phyloP scores from a whole-genome alignment of 1,140 invertebrate species.

The Musca domestica region DNA sequence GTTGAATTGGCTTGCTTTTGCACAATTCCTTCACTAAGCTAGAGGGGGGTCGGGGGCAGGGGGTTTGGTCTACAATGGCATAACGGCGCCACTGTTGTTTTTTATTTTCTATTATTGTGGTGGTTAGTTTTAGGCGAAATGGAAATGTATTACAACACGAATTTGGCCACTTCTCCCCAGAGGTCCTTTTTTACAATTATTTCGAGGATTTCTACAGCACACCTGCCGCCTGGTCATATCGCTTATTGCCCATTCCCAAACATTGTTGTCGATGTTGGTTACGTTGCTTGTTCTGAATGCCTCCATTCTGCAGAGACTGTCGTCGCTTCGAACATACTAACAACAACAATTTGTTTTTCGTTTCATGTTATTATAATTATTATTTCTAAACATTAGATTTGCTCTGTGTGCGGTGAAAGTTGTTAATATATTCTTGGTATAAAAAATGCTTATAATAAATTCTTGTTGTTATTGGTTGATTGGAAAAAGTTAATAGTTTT shows the following conservation, averaged over 20 bases:
- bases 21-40: too few species aligned
- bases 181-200: constrained; percentile 49
- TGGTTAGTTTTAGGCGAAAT: constrained; percentile 30
- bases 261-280: constrained; percentile 37
- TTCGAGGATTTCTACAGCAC: constrained; percentile 58
- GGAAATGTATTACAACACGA: constrained; percentile 54
- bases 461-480: too few species aligned
- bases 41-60: too few species aligned
- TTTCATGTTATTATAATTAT: not conserved
- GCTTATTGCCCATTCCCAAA: constrained; percentile 65
- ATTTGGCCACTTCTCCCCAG: constrained; percentile 54
- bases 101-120: too few species aligned
- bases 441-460: too few species aligned
- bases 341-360: too few species aligned
- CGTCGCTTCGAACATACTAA: too few species aligned
- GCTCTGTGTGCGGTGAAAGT: not conserved
- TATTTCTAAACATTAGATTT: not conserved
- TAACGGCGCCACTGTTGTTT: too few species aligned
- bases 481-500: too few species aligned
- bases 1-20: too few species aligned
- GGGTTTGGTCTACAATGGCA: too few species aligned
- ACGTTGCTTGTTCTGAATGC: not conserved
- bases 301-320: too few species aligned
- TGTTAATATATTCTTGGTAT: not conserved
- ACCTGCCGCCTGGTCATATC: constrained; percentile 64